A percentile compares a stretch with the other conserved stretches of the same genome.
phyloP scores from a whole-genome alignment of 2,113 vertebrate species.

The Cyprinodon brontotheroides region DNA sequence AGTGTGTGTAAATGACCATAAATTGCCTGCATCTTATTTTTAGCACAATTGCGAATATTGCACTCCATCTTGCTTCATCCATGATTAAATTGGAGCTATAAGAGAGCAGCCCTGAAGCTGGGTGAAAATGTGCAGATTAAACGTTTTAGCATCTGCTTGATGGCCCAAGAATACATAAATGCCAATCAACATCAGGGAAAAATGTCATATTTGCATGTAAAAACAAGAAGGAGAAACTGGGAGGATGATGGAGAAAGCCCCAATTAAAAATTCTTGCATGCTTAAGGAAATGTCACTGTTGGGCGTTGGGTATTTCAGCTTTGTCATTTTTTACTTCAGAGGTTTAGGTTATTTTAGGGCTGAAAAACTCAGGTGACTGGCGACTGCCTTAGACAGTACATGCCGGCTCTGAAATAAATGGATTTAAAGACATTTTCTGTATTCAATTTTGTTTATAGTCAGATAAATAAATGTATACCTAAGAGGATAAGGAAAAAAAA shows the following conservation, averaged over 20 bases:
- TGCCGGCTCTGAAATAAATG: background rate
- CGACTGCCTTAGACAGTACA: background rate
- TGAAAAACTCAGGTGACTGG: background rate
- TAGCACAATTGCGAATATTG: slow-evolving; percentile 19
- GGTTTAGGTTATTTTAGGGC: background rate
- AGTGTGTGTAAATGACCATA: slow-evolving; percentile 61
- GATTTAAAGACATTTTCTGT: background rate
- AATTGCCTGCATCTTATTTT: slow-evolving; percentile 42
- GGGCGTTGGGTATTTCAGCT: background rate
- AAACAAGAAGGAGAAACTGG: background rate
- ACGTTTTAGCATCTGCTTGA: slow-evolving; percentile 53
- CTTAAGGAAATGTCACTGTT: slow-evolving; percentile 16
- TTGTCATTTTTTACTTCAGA: background rate
- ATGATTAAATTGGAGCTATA: slow-evolving; percentile 60
- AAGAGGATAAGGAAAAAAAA: background rate
- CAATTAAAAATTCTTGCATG: slow-evolving; percentile 23
- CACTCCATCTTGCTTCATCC: slow-evolving; percentile 16
- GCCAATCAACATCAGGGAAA: slow-evolving; percentile 53
- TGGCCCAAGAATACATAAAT: slow-evolving; percentile 63
- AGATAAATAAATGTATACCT: too few relatives aligned
- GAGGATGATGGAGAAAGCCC: slow-evolving; percentile 7
- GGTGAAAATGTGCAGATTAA: slow-evolving; percentile 17
- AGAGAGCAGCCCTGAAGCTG: slow-evolving; percentile 61
- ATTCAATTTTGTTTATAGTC: background rate
- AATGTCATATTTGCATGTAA: slow-evolving; percentile 45